Percentiles rank a stretch among this genome's conserved stretches.
Evolutionary conservation across 2,888 invertebrate genomes (phyloP).

Genomic region (Amphipyra tragopoginis): DNA sequence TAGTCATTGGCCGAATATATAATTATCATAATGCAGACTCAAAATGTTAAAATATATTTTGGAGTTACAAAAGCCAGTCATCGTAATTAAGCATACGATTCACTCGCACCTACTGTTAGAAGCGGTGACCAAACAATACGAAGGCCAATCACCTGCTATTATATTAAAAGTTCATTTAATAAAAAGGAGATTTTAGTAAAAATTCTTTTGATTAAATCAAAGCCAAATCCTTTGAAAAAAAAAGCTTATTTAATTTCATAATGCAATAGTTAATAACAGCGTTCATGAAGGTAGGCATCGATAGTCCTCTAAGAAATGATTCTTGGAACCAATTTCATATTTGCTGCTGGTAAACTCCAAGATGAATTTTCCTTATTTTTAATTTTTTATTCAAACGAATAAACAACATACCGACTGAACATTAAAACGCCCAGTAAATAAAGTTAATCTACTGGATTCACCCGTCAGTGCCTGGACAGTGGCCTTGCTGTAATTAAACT

Average conservation of each 20-base stretch:
- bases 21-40: constrained; percentile 84
- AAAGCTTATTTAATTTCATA: not conserved
- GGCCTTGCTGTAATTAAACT: constrained; percentile 55
- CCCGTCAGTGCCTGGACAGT: constrained; percentile 36
- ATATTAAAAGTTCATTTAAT: constrained; percentile 31
- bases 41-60: constrained; percentile 82
- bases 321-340: not conserved
- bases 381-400: not conserved
- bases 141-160: constrained; percentile 57
- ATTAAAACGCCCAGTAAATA: constrained; percentile 7
- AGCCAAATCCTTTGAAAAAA: not conserved
- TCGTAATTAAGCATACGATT: constrained; percentile 83
- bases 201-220: not conserved
- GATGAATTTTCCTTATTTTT: constrained; percentile 1
- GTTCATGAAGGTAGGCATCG: not conserved
- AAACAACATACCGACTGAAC: not conserved
- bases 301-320: not conserved
- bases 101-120: constrained; percentile 73
- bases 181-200: not conserved
- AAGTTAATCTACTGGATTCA: constrained; percentile 40
- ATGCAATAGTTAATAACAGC: not conserved
- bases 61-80: constrained; percentile 78
- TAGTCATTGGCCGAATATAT: constrained; percentile 74
- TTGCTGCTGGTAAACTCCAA: not conserved
- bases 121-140: constrained; percentile 63